Conservation (phyloP, 2,797 vertebrate genomes). For the Coccyzus lansbergi region DNA sequence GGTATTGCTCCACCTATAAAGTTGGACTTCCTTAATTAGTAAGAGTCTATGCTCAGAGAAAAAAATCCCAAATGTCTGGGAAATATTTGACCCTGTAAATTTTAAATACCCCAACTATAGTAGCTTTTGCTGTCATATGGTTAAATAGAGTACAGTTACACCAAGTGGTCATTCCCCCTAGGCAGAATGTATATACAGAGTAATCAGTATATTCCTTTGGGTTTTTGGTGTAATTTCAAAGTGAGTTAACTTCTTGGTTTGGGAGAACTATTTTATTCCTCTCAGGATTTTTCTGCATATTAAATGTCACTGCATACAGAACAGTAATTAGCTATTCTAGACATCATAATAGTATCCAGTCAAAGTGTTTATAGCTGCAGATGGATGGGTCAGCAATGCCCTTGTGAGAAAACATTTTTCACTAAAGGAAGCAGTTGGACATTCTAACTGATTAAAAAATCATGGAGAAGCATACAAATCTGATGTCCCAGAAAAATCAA, state of each 20-base stretch:
- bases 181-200: neutral
- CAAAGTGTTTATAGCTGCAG: neutral
- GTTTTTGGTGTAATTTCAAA: constrained; percentile 1
- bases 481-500: neutral
- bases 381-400: neutral
- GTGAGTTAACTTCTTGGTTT: neutral
- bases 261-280: neutral
- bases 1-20: constrained; percentile 50
- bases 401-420: neutral
- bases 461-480: neutral
- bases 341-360: neutral
- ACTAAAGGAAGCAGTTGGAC: neutral
- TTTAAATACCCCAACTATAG: neutral
- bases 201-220: neutral
- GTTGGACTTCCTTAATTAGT: constrained; percentile 59
- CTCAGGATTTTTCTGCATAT: neutral
- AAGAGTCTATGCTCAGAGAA: neutral
- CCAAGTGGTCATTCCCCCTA: neutral
- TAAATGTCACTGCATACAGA: neutral
- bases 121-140: neutral
- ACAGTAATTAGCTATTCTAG: neutral
- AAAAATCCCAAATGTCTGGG: neutral
- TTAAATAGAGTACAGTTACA: constrained; percentile 13
- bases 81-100: constrained; percentile 17
- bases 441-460: neutral